Evolutionary conservation across 2,113 vertebrate genomes (phyloP), one percentile per base, ranked within the genome.

Genomic region (Ammodytes marinus): DNA sequence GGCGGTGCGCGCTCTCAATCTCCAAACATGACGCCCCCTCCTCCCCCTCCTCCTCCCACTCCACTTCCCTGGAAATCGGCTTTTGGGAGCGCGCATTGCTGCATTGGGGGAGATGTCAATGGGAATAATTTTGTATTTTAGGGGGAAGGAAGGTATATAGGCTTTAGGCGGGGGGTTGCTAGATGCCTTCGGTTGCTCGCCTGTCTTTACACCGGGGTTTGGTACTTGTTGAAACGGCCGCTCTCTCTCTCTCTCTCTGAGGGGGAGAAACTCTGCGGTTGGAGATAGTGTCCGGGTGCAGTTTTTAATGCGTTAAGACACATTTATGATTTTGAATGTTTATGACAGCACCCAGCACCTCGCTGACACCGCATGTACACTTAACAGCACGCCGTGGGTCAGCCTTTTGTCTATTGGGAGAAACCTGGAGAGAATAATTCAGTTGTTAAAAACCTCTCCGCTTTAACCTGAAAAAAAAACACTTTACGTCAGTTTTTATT

Each of bases 21-120:
- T 91, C 86, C 74, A 92, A 89, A 91, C 79, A 63, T 83, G 73
- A 87, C 79, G 55, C 68, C 85, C 63, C 73, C 77, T 35, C 65
- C 69, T 39, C 72, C 57, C 35, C 72, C 87, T 53, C 78, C 66
- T 4, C 47, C 68, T 65, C 81, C 39, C 65, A 27, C 49, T 66
- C 68, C 75, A 19, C 88, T 91, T 88, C 90, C 80, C 82, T 92
- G 75, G 83, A 92, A 90, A 91, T 93, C 74, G 63, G 87, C 81
- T 85, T 87, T 87, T 88, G 92, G 83, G 94, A 90, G 86, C 92
- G 94, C 95, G 93, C 94, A 89, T 93, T 95, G 94, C 95, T 95
- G 92, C 94, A 95, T 88, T 92, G 90, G 90, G 84, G 89, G 91
- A 89, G 90, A 92, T 92, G 89, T 89, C 84, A 88, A 81, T 42